A percentile compares a stretch with the other conserved stretches of the same genome.
These are phyloP conservation scores for Sigmodon hispidus DNA, from an alignment of 2,113 vertebrate genomes.

Conservation along the genomic window DNA sequence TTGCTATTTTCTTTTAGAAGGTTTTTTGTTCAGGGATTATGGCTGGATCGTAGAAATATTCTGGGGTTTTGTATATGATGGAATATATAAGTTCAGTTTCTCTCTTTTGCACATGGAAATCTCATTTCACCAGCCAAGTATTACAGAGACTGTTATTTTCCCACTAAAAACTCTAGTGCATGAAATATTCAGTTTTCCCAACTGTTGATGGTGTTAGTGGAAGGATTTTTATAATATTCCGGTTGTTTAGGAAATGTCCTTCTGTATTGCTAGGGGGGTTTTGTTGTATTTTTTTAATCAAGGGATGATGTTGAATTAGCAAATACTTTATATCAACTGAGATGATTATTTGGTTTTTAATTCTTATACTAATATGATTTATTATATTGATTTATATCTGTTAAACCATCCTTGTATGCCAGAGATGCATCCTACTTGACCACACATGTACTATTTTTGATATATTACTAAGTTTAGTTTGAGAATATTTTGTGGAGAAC, in stretches of 20 bases:
- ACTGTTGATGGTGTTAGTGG: not conserved
- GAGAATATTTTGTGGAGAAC: not conserved
- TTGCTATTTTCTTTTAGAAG: not conserved
- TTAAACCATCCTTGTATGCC: not conserved
- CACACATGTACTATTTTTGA: not conserved
- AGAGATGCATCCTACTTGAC: not conserved
- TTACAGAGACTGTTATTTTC: not conserved
- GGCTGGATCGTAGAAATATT: not conserved
- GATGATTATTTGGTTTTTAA: not conserved
- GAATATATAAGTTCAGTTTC: not conserved
- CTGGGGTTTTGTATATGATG: not conserved
- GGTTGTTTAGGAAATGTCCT: not conserved
- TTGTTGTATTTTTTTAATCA: not conserved
- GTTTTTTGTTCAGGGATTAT: not conserved
- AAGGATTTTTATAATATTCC: not conserved
- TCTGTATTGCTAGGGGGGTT: not conserved
- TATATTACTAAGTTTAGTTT: not conserved
- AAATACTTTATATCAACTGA: not conserved
- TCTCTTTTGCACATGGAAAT: not conserved
- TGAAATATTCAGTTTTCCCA: not conserved
- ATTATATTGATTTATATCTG: not conserved
- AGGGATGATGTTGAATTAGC: not conserved
- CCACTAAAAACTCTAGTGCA: too few species aligned
- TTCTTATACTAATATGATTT: not conserved
- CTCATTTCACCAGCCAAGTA: not conserved